Evolutionary conservation across 1,140 invertebrate genomes (phyloP), one percentile per base, ranked within the genome.

Genomic region (Aphaenogaster floridana): DNA sequence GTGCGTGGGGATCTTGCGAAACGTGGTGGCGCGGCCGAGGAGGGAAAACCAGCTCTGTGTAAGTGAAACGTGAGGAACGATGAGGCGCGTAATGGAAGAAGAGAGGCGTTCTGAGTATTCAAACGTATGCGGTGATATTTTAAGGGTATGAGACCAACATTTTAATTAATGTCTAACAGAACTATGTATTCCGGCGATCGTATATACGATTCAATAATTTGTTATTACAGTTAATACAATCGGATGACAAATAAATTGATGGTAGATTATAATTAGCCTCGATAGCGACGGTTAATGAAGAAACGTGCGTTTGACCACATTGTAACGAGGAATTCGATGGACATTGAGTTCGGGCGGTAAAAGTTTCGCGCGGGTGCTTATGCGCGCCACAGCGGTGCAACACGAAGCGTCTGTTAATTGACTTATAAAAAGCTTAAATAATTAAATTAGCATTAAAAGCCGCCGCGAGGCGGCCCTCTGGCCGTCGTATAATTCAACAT

Each of bases 361-460:
- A 87, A 87, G 78, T 87, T 88, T 54, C 76, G 88, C 50, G 50
- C 42, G n/a, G 39, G 63, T 72, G 59, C 39, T 48, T 79, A 86
- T 59, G 72, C 54, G 69, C 36, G 34, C 57, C 69, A 64, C 71
- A 68, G 52, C 69, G 76, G 72, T 66, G 81, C 72, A 79, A 86
- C 87, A 45, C 77, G 76, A 57, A 64, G 72, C 72, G 81, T 90
- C 76, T 79, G 91, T 90, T 92, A 91, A 91, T 92, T 91, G 88
- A 87, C 90, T 92, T 91, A 91, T 90, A 92, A 92, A 92, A 92
- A 89, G 91, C 90, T 90, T 86, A 90, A 88, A 92, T 91, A 92
- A 92, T 92, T 88, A 90, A 91, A 92, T 91, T 91, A 90, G 91
- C 91, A 92, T 92, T 92, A 91, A 91, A 92, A 90, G 90, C 91